Evolutionary conservation across 1,140 invertebrate genomes (phyloP).

Genomic region (Aphaenogaster rudis): DNA sequence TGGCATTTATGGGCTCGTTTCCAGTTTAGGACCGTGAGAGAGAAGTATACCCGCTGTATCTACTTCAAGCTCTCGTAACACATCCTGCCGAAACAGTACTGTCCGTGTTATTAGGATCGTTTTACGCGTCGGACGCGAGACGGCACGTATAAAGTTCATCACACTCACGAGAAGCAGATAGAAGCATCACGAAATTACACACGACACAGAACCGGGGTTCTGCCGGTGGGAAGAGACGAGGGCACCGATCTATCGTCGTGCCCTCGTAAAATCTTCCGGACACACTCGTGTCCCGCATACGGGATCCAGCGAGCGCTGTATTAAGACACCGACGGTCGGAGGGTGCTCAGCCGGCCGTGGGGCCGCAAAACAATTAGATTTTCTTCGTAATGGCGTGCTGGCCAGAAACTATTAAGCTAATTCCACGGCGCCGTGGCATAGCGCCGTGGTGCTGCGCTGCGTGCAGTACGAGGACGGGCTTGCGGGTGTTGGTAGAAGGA

Average conservation of each 20-base stretch:
- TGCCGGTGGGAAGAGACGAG: constrained; percentile 2
- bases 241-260: constrained; percentile 11
- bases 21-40: background rate
- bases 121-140: constrained; percentile 22
- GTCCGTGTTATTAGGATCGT: constrained; percentile 25
- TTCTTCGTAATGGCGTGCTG: constrained; percentile 70
- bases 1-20: background rate
- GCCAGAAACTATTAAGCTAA: constrained; percentile 76
- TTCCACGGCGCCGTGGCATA: constrained; percentile 46
- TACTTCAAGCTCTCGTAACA: background rate
- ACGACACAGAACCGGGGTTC: background rate
- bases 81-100: constrained; percentile 5
- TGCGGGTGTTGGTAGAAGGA: constrained; percentile 53
- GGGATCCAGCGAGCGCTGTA: constrained; percentile 6
- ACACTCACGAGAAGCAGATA: constrained; percentile 1
- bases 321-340: constrained; percentile 39
- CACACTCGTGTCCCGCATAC: constrained; percentile 65
- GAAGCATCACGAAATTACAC: constrained; percentile 8
- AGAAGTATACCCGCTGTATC: background rate
- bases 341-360: constrained; percentile 19
- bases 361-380: constrained; percentile 70
- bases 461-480: constrained; percentile 39
- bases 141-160: constrained; percentile 28
- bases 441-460: background rate
- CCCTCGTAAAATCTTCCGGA: constrained; percentile 73